These are phyloP conservation scores for Leptoteleia sp. DNA, from an alignment of 1,140 invertebrate species.

Conservation along the genomic window DNA sequence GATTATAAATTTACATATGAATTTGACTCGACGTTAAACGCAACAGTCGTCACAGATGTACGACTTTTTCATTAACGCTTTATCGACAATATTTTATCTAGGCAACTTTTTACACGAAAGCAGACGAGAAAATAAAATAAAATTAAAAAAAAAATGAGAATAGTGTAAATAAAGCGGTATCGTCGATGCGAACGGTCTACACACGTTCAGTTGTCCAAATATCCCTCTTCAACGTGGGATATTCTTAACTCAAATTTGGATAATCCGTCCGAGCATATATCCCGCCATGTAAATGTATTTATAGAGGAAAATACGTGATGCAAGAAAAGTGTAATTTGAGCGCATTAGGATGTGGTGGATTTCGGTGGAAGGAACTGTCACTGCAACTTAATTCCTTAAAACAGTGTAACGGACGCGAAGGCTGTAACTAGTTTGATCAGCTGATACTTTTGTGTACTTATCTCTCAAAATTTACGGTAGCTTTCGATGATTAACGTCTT, in stretches of 20 bases:
- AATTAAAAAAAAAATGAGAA: neutral
- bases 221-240: slow-evolving; percentile 6
- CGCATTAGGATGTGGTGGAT: slow-evolving; percentile 31
- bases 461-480: neutral
- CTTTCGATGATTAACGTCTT: too few relatives aligned
- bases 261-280: slow-evolving; percentile 18
- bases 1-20: slow-evolving; percentile 25
- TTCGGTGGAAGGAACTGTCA: slow-evolving; percentile 16
- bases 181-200: neutral
- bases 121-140: too few relatives aligned
- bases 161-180: slow-evolving; percentile 18
- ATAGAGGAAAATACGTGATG: slow-evolving; percentile 35
- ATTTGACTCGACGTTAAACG: neutral
- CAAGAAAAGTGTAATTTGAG: slow-evolving; percentile 41
- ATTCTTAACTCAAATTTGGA: slow-evolving; percentile 20
- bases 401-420: slow-evolving; percentile 1
- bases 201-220: slow-evolving; percentile 46
- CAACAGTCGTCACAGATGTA: slow-evolving; percentile 21
- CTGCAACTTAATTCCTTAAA: slow-evolving; percentile 19
- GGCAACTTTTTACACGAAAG: neutral
- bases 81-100: slow-evolving; percentile 5
- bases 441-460: slow-evolving; percentile 5
- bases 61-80: slow-evolving; percentile 3
- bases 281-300: slow-evolving; percentile 30
- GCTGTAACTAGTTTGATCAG: slow-evolving; percentile 32